A percentile compares a stretch with the other conserved stretches of the same genome.
Evolutionary conservation across 2,888 invertebrate genomes (phyloP).

Genomic region (Agrotis segetum): DNA sequence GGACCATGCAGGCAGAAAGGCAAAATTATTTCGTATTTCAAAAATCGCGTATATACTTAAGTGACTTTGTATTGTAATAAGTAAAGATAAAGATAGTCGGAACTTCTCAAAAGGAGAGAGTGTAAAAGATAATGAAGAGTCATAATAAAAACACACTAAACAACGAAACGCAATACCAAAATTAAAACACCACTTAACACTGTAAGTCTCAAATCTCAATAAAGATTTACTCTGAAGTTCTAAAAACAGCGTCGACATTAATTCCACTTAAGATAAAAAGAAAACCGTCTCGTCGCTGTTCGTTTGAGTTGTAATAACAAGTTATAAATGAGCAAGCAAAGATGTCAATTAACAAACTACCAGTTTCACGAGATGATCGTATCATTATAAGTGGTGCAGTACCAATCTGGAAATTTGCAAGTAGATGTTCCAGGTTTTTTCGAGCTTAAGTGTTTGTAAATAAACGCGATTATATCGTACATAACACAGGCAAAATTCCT

Average conservation of each 20-base stretch:
- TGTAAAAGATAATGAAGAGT: not conserved
- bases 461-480: too few relatives aligned
- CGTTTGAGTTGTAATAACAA: conserved; percentile 43
- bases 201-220: conserved; percentile 39
- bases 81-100: too few relatives aligned
- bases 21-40: too few relatives aligned
- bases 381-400: conserved; percentile 42
- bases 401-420: not conserved
- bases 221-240: conserved; percentile 49
- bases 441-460: too few relatives aligned
- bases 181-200: conserved; percentile 34
- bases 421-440: too few relatives aligned
- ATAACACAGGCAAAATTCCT: too few relatives aligned
- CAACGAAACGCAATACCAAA: conserved; percentile 31
- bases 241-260: conserved; percentile 43
- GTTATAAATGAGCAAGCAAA: conserved; percentile 59
- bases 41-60: too few relatives aligned
- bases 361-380: conserved; percentile 65
- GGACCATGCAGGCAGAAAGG: too few relatives aligned
- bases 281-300: conserved; percentile 31
- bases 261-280: conserved; percentile 53
- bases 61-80: too few relatives aligned
- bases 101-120: too few relatives aligned
- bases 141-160: conserved; percentile 21
- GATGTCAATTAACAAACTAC: conserved; percentile 67